A percentile compares a stretch with the other conserved stretches of the same genome.
Evolutionary conservation across 1,140 invertebrate genomes (phyloP).

Genomic region (Pseudomyrmex concolor): DNA sequence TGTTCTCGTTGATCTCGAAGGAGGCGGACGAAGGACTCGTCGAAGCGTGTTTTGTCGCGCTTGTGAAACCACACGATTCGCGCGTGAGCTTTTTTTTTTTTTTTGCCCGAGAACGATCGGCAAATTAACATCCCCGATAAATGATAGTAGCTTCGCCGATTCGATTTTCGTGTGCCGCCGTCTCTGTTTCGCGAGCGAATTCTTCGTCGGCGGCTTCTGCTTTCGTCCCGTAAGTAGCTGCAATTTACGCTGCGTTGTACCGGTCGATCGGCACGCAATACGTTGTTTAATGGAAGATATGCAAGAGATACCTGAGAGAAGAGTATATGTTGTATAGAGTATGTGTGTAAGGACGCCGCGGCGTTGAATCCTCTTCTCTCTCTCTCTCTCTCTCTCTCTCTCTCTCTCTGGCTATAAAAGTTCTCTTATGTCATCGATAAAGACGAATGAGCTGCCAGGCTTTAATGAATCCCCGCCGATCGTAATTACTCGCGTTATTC

Average conservation of each 20-base stretch:
- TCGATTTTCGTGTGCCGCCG: not conserved
- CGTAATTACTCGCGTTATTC: conserved; percentile 51
- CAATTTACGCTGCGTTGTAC: conserved; percentile 10
- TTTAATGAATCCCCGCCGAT: conserved; percentile 40
- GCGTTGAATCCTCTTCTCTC: conserved; percentile 9
- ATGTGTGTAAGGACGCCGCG: conserved; percentile 26
- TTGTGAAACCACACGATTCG: not conserved
- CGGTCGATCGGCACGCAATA: conserved; percentile 19
- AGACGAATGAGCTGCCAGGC: conserved; percentile 37
- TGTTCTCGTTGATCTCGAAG: not conserved
- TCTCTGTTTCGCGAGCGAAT: conserved; percentile 4
- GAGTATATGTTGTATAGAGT: no score
- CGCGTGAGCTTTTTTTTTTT: not conserved
- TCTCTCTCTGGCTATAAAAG: conserved; percentile 40
- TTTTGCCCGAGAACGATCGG: not conserved
- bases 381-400: not conserved
- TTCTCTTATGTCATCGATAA: conserved; percentile 57
- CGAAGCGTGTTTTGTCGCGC: conserved; percentile 3
- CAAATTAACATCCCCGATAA: conserved; percentile 5
- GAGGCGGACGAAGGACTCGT: conserved; percentile 32
- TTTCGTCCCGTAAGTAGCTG: conserved; percentile 13
- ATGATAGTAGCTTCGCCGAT: not conserved
- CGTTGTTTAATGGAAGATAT: not conserved
- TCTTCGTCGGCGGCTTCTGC: conserved; percentile 12
- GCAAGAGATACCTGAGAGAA: not conserved